Conservation (phyloP, 2,113 vertebrate genomes). For the Sialia sialis region DNA sequence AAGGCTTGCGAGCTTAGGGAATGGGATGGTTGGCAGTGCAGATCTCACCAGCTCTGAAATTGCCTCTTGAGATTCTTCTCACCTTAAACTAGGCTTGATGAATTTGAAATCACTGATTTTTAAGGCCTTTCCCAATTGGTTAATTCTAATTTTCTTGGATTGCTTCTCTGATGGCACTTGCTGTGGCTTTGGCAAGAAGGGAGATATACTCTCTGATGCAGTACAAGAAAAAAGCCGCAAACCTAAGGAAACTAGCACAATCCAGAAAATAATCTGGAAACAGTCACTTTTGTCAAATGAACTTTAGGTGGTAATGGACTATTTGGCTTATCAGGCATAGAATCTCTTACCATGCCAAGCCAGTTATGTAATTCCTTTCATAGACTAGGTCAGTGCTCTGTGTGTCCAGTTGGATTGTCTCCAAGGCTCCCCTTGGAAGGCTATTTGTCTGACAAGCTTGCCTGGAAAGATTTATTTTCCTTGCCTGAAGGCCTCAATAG, state of each 20-base stretch:
- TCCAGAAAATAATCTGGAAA: not conserved
- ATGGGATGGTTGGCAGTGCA: not conserved
- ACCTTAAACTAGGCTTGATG: not conserved
- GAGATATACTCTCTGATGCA: not conserved
- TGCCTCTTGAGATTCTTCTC: not conserved
- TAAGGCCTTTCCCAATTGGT: not conserved
- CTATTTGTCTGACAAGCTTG: not conserved
- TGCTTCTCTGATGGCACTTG: not conserved
- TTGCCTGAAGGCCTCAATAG: not conserved
- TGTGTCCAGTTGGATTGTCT: not conserved
- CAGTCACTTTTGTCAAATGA: not conserved
- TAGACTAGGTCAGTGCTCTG: not conserved
- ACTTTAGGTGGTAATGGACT: not conserved
- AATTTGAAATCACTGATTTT: not conserved
- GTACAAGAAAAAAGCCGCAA: not conserved
- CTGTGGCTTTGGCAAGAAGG: not conserved
- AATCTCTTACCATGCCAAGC: not conserved
- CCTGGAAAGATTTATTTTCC: not conserved
- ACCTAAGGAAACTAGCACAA: not conserved
- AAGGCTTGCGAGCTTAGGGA: not conserved
- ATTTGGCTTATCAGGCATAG: not conserved
- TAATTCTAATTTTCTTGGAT: not conserved
- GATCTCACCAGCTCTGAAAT: not conserved
- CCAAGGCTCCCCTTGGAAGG: not conserved
- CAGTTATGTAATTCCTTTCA: not conserved